phyloP scores from a whole-genome alignment of 2,113 vertebrate species.

The Xyliphius kryptos region DNA sequence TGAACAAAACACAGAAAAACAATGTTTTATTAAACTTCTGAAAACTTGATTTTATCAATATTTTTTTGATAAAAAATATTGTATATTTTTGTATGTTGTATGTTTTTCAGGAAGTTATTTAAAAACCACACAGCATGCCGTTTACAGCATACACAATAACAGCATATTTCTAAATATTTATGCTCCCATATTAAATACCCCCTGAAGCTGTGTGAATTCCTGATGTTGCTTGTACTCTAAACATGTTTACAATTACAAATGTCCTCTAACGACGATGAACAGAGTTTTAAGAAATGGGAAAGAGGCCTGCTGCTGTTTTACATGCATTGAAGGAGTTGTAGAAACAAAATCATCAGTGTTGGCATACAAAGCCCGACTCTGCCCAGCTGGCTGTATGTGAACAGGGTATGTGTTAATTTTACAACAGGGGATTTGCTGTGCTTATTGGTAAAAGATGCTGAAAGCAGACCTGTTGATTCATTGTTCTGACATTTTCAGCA shows the following conservation, averaged over 20 bases:
- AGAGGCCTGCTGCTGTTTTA: not conserved
- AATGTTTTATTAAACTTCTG: no score
- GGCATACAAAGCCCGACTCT: no score
- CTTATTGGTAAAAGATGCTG: no score
- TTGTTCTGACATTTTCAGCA: no score
- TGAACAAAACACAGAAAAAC: no score
- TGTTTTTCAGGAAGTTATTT: no score
- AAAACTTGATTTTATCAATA: no score
- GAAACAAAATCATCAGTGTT: not conserved
- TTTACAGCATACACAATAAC: not conserved
- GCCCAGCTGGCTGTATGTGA: no score
- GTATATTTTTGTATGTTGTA: no score
- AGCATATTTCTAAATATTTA: not conserved
- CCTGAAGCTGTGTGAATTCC: not conserved
- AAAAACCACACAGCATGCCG: not conserved
- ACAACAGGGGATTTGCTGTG: no score
- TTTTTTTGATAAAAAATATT: no score
- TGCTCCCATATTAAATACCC: not conserved
- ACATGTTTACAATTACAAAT: constrained; percentile 30
- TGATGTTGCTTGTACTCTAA: not conserved
- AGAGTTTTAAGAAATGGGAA: constrained; percentile 7
- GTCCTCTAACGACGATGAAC: constrained; percentile 11
- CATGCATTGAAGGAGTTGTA: not conserved
- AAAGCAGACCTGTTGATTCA: not conserved
- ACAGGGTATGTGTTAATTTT: no score